Percentiles rank a stretch among this genome's conserved stretches.
These are phyloP conservation scores for Herminia tarsipennalis DNA, from an alignment of 2,888 invertebrate genomes.

Conservation along the genomic window DNA sequence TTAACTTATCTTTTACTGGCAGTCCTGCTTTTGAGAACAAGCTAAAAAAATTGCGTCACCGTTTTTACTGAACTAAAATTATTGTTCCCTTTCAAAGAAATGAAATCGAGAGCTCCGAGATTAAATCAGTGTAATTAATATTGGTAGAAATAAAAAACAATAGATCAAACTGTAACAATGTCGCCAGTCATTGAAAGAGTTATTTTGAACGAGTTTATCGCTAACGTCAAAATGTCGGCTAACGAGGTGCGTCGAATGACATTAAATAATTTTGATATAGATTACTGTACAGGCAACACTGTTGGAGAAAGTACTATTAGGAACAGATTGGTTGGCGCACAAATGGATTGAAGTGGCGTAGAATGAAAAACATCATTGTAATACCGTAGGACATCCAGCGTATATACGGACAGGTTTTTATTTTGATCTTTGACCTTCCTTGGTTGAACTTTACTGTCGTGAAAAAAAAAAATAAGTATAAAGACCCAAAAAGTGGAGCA, in stretches of 20 bases:
- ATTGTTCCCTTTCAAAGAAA: slow-evolving; percentile 27
- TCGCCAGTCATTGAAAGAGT: slow-evolving; percentile 24
- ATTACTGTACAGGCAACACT: slow-evolving; percentile 43
- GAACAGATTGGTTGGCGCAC: slow-evolving; percentile 17
- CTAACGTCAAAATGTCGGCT: neutral
- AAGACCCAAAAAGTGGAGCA: too few species aligned
- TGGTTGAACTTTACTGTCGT: too few species aligned
- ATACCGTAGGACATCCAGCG: too few species aligned
- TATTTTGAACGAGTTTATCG: slow-evolving; percentile 20
- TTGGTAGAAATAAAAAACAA: slow-evolving; percentile 30
- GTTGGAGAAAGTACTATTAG: slow-evolving; percentile 47
- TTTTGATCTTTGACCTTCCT: too few species aligned
- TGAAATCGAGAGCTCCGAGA: slow-evolving; percentile 36
- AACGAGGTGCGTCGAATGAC: slow-evolving; percentile 6
- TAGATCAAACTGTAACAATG: slow-evolving; percentile 19
- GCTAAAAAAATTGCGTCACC: slow-evolving; percentile 15
- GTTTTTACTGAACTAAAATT: slow-evolving; percentile 7
- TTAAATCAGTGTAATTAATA: slow-evolving; percentile 33
- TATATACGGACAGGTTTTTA: too few species aligned
- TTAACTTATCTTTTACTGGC: slow-evolving; percentile 18
- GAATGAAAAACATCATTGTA: too few species aligned
- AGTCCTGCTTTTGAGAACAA: slow-evolving; percentile 14
- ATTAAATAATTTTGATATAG: slow-evolving; percentile 50
- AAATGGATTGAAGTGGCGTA: too few species aligned
- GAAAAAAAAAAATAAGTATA: too few species aligned